These are phyloP conservation scores for Microctonus brassicae DNA, from an alignment of 2,888 invertebrate species.

Conservation along the genomic window DNA sequence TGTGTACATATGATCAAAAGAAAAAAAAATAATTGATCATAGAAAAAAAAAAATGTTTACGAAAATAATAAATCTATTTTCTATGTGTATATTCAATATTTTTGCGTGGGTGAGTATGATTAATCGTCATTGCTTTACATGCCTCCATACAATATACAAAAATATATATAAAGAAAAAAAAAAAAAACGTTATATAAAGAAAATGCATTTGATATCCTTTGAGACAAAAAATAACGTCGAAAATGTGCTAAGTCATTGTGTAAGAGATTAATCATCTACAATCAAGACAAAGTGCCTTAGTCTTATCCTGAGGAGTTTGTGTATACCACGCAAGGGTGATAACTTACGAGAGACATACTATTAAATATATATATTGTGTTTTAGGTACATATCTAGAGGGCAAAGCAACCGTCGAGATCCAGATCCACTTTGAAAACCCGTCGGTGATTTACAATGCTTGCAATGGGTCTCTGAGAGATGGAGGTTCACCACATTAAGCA, in stretches of 20 bases:
- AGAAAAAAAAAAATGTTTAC: too few species aligned
- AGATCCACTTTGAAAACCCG: constrained; percentile 24
- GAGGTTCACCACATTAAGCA: not conserved
- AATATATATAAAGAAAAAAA: too few species aligned
- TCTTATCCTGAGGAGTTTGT: constrained; percentile 19
- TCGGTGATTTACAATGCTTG: constrained; percentile 40
- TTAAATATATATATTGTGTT: not conserved
- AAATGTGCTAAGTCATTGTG: constrained; percentile 13
- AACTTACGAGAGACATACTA: not conserved
- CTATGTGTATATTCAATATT: not conserved
- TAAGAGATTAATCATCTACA: constrained; percentile 39
- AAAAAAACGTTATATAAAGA: not conserved
- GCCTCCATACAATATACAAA: not conserved
- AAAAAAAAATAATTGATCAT: too few species aligned
- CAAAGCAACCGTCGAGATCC: constrained; percentile 18
- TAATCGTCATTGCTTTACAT: not conserved
- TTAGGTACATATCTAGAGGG: not conserved
- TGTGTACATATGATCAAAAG: too few species aligned
- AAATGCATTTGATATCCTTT: not conserved
- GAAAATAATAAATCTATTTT: too few species aligned
- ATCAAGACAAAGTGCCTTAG: constrained; percentile 33
- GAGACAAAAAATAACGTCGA: not conserved
- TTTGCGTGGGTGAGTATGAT: not conserved
- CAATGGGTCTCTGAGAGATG: not conserved
- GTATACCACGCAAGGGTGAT: constrained; percentile 15